Conservation (phyloP, 2,113 vertebrate species). For the Heteronetta atricapilla region DNA sequence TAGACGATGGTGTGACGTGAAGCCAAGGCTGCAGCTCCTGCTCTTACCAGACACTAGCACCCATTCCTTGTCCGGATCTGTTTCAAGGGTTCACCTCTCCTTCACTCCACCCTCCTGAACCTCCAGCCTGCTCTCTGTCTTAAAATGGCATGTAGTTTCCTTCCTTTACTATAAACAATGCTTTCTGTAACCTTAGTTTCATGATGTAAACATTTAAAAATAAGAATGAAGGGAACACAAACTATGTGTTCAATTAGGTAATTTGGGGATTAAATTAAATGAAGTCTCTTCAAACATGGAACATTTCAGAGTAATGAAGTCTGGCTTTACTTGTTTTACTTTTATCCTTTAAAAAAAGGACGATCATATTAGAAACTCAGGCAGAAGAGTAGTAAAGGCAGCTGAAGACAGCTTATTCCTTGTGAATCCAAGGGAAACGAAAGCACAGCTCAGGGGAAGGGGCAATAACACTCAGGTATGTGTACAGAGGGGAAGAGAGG, state of each 20-base stretch:
- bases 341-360: not conserved
- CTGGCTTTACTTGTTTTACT: not conserved
- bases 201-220: constrained; percentile 59
- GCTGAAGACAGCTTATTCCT: not conserved
- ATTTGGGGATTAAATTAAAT: constrained; percentile 38
- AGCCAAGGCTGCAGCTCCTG: not conserved
- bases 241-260: constrained; percentile 26
- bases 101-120: constrained; percentile 19
- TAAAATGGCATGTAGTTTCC: constrained; percentile 44
- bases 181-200: constrained; percentile 53
- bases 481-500: not conserved
- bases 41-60: not conserved
- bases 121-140: not conserved
- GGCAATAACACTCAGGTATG: not conserved
- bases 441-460: not conserved
- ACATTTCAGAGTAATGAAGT: not conserved
- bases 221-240: constrained; percentile 40
- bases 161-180: constrained; percentile 64
- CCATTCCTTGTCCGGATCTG: not conserved
- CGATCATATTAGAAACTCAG: not conserved
- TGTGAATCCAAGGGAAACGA: not conserved
- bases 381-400: not conserved
- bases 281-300: not conserved
- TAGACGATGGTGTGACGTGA: accelerated
- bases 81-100: not conserved